Evolutionary conservation across 2,797 vertebrate genomes (phyloP).

Genomic region (Pangasius larnaudii): DNA sequence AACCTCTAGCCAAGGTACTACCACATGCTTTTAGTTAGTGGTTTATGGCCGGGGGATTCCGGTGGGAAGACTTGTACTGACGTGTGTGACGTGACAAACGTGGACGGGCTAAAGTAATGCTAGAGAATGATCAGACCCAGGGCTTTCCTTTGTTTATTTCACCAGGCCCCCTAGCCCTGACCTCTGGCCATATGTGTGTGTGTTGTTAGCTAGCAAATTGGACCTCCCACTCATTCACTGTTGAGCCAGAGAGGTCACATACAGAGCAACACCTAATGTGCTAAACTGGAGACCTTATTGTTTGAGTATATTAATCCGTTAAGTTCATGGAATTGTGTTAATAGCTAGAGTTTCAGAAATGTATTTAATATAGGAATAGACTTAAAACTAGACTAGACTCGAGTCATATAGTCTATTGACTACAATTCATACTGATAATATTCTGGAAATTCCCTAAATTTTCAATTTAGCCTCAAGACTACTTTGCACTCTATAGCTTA

Average conservation of each 20-base stretch:
- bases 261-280: constrained; percentile 32
- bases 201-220: constrained; percentile 39
- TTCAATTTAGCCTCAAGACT: background rate
- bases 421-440: background rate
- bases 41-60: constrained; percentile 42
- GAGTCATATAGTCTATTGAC: background rate
- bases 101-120: constrained; percentile 37
- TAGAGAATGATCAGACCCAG: constrained; percentile 50
- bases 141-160: constrained; percentile 68
- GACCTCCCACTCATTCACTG: constrained; percentile 44
- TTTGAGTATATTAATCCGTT: background rate
- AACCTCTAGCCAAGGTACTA: constrained; percentile 21
- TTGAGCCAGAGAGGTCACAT: constrained; percentile 45
- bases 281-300: constrained; percentile 8
- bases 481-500: background rate
- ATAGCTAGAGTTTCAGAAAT: background rate
- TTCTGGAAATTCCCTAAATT: background rate
- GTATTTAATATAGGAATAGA: background rate
- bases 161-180: constrained; percentile 55
- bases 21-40: constrained; percentile 36
- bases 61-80: constrained; percentile 26
- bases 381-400: background rate
- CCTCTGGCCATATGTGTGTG: constrained; percentile 48
- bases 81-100: constrained; percentile 30
- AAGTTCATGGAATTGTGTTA: background rate